phyloP scores from a whole-genome alignment of 2,113 vertebrate genomes.

The Manacus vitellinus region DNA sequence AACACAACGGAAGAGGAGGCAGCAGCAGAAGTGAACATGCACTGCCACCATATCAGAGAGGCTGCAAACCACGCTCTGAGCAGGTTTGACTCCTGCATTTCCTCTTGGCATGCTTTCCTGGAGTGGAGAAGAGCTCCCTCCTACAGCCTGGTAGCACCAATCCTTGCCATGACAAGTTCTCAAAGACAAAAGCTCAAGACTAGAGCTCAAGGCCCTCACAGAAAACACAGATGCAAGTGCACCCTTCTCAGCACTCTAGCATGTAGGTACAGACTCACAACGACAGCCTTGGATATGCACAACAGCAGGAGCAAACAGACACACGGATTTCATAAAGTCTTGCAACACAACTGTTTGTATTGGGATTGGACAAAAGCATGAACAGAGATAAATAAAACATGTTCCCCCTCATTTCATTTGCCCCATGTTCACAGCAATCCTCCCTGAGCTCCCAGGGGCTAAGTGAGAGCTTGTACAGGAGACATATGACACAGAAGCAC shows the following conservation, averaged over 20 bases:
- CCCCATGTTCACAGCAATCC: fast-evolving
- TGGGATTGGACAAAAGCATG: not conserved
- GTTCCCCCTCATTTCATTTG: not conserved
- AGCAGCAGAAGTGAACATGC: fast-evolving
- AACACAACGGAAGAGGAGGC: not conserved
- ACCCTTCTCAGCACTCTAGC: not conserved
- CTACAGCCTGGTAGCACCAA: fast-evolving
- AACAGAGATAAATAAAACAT: not conserved
- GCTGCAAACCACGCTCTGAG: not conserved
- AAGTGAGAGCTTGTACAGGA: not conserved
- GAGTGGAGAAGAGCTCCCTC: not conserved
- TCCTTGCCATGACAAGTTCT: not conserved
- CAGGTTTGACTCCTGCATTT: fast-evolving
- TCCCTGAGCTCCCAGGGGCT: not conserved
- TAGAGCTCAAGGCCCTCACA: not conserved
- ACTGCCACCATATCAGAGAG: fast-evolving
- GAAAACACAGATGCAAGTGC: not conserved
- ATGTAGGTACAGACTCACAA: fast-evolving
- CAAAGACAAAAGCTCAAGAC: not conserved
- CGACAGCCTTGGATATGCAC: fast-evolving
- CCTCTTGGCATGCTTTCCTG: not conserved
- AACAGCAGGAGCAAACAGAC: not conserved
- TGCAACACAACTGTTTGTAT: not conserved
- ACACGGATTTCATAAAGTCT: not conserved
- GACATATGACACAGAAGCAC: not conserved